A percentile compares a stretch with the other conserved stretches of the same genome.
phyloP scores from a whole-genome alignment of 2,113 vertebrate genomes.

The Rynchops niger region DNA sequence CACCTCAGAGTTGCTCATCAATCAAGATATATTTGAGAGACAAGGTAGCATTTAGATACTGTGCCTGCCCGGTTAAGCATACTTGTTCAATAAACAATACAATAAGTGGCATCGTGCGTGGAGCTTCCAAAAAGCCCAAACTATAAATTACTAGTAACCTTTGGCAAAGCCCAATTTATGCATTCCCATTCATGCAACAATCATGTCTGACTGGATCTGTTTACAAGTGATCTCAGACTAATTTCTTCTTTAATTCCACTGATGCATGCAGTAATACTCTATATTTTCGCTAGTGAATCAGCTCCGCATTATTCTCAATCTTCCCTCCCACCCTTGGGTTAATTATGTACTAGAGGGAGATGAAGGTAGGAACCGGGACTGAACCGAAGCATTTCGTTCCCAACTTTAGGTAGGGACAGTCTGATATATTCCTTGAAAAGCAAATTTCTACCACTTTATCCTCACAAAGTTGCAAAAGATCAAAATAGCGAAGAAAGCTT shows the following conservation, averaged over 20 bases:
- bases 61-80: not conserved
- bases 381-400: not conserved
- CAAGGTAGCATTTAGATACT: not conserved
- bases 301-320: not conserved
- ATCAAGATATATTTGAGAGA: not conserved
- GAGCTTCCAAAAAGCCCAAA: constrained; percentile 1
- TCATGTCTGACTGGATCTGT: constrained; percentile 41
- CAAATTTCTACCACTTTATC: not conserved
- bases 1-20: not conserved
- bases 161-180: constrained; percentile 20
- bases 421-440: not conserved
- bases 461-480: not conserved
- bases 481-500: not conserved
- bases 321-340: not conserved
- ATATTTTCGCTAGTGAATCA: constrained; percentile 19
- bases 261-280: constrained; percentile 11
- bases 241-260: constrained; percentile 22
- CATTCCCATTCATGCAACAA: not conserved
- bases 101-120: not conserved
- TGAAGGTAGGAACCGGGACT: not conserved
- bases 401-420: not conserved
- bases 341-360: not conserved
- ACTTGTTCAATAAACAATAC: not conserved
- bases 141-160: constrained; percentile 34
- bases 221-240: constrained; percentile 13